Base-by-base conservation (phyloP, 64 coral and sea anemone species). In the Pocillopora damicornis region DNA sequence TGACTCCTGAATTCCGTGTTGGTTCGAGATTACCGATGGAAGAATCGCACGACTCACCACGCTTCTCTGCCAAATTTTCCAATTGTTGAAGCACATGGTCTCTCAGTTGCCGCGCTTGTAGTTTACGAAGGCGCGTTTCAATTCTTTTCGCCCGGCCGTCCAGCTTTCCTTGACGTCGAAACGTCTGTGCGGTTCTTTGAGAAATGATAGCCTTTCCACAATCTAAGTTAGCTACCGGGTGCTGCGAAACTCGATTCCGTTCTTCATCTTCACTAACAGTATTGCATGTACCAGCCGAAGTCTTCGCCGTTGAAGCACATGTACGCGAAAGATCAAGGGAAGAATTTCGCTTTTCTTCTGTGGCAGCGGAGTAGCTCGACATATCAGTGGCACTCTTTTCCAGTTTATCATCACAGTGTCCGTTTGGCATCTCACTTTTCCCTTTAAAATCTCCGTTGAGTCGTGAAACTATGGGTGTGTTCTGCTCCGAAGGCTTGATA, bases 291-390 rank as follows among this genome's bases (percentile, higher is more conserved):
- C 91, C 94, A 93, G 94, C 88, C 91, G 94, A 91, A 90, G 90
- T 96, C 86, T 87, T 88, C 94, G 91, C 90, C 90, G 91, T 93
- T 77, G 94, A 96, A 96, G 94, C 94, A 96, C 94, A 96, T 96
- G 94, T 87, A 81, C 86, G 88, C n/a, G 91, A 87, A 79, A 96
- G 94, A 95, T 95, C 94, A 92, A 79, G 81, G 67, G 65, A 61
- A 37, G 91, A 77, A 72, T 88, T 89, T 77, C 77, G 91, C 78
- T 86, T 87, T 93, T 96, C 88, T 75, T 69, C 79, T 86, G 71
- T 77, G 57, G 89, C 82, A 96, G 83, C 45, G 16, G 89, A 60
- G 34, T 88, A 73, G 85, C 80, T 96, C 61, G 88, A 87, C 72
- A 81, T 87, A 60, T 94, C 77, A 60, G 75, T 69, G 68, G 92